Percentiles rank a stretch among this genome's conserved stretches.
Evolutionary conservation across 2,888 invertebrate genomes (phyloP).

Genomic region (Drosophila fulvimacula): DNA sequence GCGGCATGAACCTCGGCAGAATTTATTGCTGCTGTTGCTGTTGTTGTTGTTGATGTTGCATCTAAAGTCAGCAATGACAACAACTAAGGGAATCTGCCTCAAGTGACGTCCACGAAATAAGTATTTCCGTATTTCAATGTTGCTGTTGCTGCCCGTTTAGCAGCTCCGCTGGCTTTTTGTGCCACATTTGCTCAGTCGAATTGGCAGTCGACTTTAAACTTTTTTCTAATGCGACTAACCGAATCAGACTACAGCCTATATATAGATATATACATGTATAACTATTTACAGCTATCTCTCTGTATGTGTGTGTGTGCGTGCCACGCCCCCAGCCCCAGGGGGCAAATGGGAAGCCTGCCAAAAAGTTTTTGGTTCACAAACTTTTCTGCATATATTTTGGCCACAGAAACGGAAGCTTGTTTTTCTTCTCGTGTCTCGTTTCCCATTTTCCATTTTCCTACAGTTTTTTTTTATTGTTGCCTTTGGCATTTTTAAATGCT

Average conservation of each 20-base stretch:
- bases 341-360: constrained; percentile 63
- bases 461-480: background rate
- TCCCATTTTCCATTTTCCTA: constrained; percentile 8
- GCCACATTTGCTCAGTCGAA: constrained; percentile 55
- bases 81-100: constrained; percentile 21
- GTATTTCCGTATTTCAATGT: constrained; percentile 72
- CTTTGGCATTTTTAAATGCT: constrained; percentile 61
- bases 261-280: background rate
- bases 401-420: constrained; percentile 73
- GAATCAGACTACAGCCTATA: constrained; percentile 45
- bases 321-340: constrained; percentile 4
- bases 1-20: constrained; percentile 40
- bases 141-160: constrained; percentile 40
- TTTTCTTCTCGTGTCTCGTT: constrained; percentile 67
- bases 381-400: constrained; percentile 78
- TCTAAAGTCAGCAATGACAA: constrained; percentile 16
- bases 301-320: constrained; percentile 31
- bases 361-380: constrained; percentile 73
- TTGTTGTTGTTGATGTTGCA: constrained; percentile 18
- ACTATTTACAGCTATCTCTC: constrained; percentile 13
- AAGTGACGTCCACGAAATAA: constrained; percentile 54
- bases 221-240: constrained; percentile 54
- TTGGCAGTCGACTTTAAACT: constrained; percentile 70
- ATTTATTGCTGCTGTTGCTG: too few species aligned
- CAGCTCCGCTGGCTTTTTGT: constrained; percentile 40